Evolutionary conservation across 2,888 invertebrate genomes (phyloP).

Genomic region (Lobophora halterata): DNA sequence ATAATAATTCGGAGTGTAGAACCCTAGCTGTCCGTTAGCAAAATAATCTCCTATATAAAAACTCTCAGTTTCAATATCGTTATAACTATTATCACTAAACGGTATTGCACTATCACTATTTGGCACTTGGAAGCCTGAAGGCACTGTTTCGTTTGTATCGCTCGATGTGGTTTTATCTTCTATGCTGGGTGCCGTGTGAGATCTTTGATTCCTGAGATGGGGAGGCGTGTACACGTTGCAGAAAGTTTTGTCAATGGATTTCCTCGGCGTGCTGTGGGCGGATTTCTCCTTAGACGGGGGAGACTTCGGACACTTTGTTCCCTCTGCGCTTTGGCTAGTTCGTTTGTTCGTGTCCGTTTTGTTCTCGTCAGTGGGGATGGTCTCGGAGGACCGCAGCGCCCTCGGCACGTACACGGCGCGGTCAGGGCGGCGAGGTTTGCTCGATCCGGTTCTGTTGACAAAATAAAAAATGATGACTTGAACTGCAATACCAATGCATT

Average conservation of each 20-base stretch:
- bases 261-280: conserved; percentile 60
- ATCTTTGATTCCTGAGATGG: conserved; percentile 66
- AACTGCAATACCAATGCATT: no score
- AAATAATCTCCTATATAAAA: conserved; percentile 79
- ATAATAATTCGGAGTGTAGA: conserved; percentile 66
- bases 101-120: conserved; percentile 78
- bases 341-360: conserved; percentile 45
- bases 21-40: conserved; percentile 70
- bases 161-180: conserved; percentile 47
- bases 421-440: conserved; percentile 84
- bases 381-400: conserved; percentile 78
- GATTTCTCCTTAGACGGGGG: conserved; percentile 64
- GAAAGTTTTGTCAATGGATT: conserved; percentile 65
- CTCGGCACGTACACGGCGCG: conserved; percentile 90
- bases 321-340: conserved; percentile 47
- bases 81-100: conserved; percentile 71
- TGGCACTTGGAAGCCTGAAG: conserved; percentile 74
- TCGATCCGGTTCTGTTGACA: conserved; percentile 59
- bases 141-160: conserved; percentile 62
- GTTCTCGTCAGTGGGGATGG: conserved; percentile 39
- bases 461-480: conserved; percentile 23
- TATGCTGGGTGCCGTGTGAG: conserved; percentile 60
- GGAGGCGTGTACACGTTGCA: conserved; percentile 78
- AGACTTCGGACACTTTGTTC: conserved; percentile 58
- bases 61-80: conserved; percentile 66